Percentiles rank a stretch among this genome's conserved stretches.
phyloP scores from a whole-genome alignment of 2,113 vertebrate genomes.

The Phylloscopus trochiloides region DNA sequence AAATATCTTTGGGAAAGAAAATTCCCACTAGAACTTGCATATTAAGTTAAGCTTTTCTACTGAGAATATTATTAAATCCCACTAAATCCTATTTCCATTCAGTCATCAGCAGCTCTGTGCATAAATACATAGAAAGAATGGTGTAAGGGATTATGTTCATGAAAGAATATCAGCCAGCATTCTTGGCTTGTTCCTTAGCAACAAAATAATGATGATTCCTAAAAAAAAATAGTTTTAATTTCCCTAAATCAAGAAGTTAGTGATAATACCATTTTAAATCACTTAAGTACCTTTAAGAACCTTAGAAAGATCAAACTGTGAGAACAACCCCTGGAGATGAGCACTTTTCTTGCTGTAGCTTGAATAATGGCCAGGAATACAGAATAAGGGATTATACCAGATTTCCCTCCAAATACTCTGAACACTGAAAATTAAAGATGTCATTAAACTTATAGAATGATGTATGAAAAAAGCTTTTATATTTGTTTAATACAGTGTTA shows the following conservation, averaged over 20 bases:
- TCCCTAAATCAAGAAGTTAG: neutral
- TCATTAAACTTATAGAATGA: neutral
- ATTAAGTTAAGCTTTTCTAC: slow-evolving; percentile 51
- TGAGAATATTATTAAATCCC: slow-evolving; percentile 59
- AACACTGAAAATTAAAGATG: neutral
- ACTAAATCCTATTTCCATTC: slow-evolving; percentile 52
- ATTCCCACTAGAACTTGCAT: slow-evolving; percentile 46
- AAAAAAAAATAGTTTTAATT: neutral
- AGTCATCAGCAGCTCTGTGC: slow-evolving; percentile 28
- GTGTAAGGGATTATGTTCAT: neutral
- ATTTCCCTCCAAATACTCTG: neutral
- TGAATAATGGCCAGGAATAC: neutral
- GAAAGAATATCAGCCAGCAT: neutral
- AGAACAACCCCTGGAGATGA: neutral
- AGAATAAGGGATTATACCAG: neutral
- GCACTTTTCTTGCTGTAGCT: neutral
- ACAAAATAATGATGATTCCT: neutral
- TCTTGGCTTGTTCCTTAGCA: neutral
- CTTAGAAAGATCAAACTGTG: neutral
- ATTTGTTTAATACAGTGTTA: neutral
- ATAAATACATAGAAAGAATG: slow-evolving; percentile 10
- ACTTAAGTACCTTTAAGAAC: slow-evolving; percentile 22
- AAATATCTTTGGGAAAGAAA: slow-evolving; percentile 47
- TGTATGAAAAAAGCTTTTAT: neutral
- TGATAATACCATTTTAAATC: slow-evolving; percentile 2